A percentile compares a stretch with the other conserved stretches of the same genome.
These are phyloP conservation scores for Gymnothorax javanicus DNA, from an alignment of 2,797 vertebrate genomes.

Conservation along the genomic window DNA sequence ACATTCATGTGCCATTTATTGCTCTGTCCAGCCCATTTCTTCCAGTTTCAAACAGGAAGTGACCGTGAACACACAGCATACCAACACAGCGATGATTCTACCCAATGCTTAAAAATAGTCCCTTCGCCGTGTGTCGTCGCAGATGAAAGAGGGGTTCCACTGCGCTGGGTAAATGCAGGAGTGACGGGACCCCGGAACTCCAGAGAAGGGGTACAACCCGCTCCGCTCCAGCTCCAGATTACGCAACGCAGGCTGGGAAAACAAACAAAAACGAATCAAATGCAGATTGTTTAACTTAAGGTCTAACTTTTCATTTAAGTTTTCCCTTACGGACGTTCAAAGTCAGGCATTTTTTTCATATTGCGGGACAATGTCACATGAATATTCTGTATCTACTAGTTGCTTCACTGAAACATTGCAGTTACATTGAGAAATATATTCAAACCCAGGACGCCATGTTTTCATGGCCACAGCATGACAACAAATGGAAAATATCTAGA, in stretches of 20 bases:
- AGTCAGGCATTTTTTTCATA: too few relatives aligned
- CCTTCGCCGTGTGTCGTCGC: constrained; percentile 90
- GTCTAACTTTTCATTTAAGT: too few relatives aligned
- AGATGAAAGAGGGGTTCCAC: constrained; percentile 95
- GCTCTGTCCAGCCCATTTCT: constrained; percentile 32
- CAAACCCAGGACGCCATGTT: too few relatives aligned
- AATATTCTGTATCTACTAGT: too few relatives aligned
- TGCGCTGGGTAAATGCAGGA: constrained; percentile 97
- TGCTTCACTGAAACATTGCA: too few relatives aligned
- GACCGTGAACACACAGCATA: constrained; percentile 13
- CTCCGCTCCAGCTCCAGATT: constrained; percentile 94
- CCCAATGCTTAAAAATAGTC: constrained; percentile 87
- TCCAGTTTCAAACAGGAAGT: constrained; percentile 10
- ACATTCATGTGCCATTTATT: constrained; percentile 47
- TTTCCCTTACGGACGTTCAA: too few relatives aligned
- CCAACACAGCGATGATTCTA: constrained; percentile 6
- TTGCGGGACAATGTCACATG: too few relatives aligned
- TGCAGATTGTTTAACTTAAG: neutral
- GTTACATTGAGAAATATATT: too few relatives aligned
- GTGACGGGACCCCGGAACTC: constrained; percentile 92
- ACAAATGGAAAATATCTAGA: too few relatives aligned
- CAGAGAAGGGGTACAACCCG: constrained; percentile 89
- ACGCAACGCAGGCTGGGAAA: constrained; percentile 82
- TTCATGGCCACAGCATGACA: too few relatives aligned
- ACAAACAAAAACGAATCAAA: neutral